A percentile compares a stretch with the other conserved stretches of the same genome.
These are phyloP conservation scores for Nothura maculosa DNA, from an alignment of 2,797 vertebrate species.

Conservation along the genomic window DNA sequence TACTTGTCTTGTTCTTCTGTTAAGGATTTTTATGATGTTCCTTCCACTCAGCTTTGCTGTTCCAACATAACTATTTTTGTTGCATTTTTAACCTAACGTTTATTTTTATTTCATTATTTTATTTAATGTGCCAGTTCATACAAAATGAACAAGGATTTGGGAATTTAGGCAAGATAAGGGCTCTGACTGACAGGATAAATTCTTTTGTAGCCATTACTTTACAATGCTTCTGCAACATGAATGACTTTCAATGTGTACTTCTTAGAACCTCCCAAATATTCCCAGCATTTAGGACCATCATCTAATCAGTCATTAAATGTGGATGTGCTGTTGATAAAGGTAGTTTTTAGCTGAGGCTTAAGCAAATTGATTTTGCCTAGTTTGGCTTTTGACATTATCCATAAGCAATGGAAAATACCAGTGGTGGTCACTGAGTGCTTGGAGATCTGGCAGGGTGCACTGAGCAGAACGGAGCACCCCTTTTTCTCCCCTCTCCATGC, in stretches of 20 bases:
- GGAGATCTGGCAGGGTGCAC: neutral
- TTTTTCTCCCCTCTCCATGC: neutral
- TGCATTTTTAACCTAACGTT: conserved; percentile 2
- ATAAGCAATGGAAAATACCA: neutral
- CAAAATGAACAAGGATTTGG: neutral
- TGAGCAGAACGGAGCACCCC: neutral
- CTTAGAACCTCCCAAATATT: neutral
- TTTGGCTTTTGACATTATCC: neutral
- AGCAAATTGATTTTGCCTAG: neutral
- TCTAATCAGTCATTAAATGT: neutral
- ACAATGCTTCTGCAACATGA: neutral
- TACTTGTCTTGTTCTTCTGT: conserved; percentile 4
- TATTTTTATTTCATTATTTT: conserved; percentile 27
- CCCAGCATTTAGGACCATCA: neutral
- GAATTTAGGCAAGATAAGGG: neutral
- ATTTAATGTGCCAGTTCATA: neutral
- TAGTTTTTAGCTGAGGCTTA: neutral
- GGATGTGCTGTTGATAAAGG: neutral
- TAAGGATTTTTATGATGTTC: conserved; percentile 1
- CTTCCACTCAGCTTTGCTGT: neutral
- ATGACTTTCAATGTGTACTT: neutral
- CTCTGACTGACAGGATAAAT: neutral
- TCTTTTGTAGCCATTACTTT: neutral
- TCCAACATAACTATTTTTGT: too few relatives aligned
- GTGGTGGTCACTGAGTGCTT: neutral